Conservation (phyloP, 1,140 invertebrate species). For the Agrypnia vestita region DNA sequence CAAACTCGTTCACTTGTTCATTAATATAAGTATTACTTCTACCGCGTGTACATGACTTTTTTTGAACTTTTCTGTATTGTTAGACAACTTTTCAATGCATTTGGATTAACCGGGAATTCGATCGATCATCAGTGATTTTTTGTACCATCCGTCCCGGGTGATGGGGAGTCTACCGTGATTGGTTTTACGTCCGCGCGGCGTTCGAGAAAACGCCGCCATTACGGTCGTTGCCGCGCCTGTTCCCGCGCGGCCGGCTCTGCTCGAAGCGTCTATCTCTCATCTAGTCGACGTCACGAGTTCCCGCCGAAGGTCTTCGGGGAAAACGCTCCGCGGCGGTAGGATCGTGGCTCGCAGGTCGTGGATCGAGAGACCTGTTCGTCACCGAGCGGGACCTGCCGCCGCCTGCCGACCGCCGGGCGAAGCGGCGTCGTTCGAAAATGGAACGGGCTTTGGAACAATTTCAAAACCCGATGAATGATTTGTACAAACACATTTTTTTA, state of each 20-base stretch:
- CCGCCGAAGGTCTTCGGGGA: constrained; percentile 7
- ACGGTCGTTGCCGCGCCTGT: background rate
- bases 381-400: background rate
- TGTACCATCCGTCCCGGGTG: too few species aligned
- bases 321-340: background rate
- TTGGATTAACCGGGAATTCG: too few species aligned
- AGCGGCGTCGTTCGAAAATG: background rate
- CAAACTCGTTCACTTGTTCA: too few species aligned
- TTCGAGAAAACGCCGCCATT: constrained; percentile 27
- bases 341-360: constrained; percentile 1
- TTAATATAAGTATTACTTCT: too few species aligned
- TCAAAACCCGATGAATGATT: too few species aligned
- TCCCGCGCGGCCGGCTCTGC: background rate
- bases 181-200: constrained; percentile 9
- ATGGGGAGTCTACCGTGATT: background rate
- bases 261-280: constrained; percentile 6
- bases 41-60: too few species aligned
- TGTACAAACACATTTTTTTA: too few species aligned
- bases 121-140: too few species aligned
- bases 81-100: too few species aligned
- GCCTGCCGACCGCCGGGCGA: background rate
- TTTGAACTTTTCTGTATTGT: too few species aligned
- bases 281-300: constrained; percentile 5
- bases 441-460: too few species aligned
- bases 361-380: constrained; percentile 1